Evolutionary conservation across 2,113 vertebrate genomes (phyloP), one percentile per base, ranked within the genome.

Genomic region (Phoxinus phoxinus): DNA sequence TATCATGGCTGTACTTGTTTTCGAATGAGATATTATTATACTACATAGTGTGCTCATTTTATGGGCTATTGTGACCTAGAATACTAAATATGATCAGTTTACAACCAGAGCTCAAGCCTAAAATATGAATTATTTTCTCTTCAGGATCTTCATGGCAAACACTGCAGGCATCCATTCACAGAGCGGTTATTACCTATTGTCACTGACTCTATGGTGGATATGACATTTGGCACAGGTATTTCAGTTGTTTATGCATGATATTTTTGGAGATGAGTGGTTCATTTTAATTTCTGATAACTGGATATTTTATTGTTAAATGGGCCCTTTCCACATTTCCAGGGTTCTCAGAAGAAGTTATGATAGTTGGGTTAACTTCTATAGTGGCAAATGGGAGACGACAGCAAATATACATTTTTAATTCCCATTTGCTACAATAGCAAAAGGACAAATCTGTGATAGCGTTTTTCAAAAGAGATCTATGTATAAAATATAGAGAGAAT

Each of bases 101-200:
- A 67, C 30, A 15, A 67, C 5, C 27, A 37, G 30, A 69, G 65
- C 17, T 73, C 4, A 9, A 25, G 41, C 1, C 25, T 9, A 23
- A 10, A 3, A 35, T 37, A 5, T 69, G 19, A 0, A 21, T 71
- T 63, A 15, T 74, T 72, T 46, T 85, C 2, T 75, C 4, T 4
- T 35, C 81, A 96, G 96, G 84, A 23, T 48, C n/a, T 96, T 73
- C 94, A 95, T 46, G 94, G 95, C 11, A 93, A 90, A 69, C 85
- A 72, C 10, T 94, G 94, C 87, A 90, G 93, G 63, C 96, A 96
- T 73, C 95, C 96, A 0, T 95, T 96, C 87, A 93, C 89, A 6
- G 53, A 90, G 84, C 90, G 90, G 0, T 90, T 95, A n/a, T 61
- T 96, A 3, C 95, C 95, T 11, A 89, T 96, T 75, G 87, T 96